A percentile compares a stretch with the other conserved stretches of the same genome.
These are phyloP conservation scores for Panurus biarmicus DNA, from an alignment of 2,113 vertebrate genomes.

Conservation along the genomic window DNA sequence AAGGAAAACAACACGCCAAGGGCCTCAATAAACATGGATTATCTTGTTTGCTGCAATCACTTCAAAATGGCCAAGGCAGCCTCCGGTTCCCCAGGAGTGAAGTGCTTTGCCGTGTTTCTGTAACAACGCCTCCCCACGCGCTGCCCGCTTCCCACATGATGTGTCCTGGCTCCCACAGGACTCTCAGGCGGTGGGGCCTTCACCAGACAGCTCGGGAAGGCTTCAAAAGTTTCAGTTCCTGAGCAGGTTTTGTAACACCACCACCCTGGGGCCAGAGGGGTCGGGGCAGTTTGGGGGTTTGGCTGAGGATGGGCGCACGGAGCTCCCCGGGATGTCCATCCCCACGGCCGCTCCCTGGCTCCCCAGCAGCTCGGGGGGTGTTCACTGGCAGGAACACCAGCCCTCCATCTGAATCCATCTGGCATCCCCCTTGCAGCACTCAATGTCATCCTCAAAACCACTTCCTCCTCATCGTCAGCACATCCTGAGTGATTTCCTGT, in stretches of 20 bases:
- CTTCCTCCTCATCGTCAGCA: background rate
- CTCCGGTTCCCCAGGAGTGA: background rate
- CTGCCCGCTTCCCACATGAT: background rate
- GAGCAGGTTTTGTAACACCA: background rate
- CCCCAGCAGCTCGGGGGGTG: background rate
- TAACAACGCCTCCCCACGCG: rapidly evolving
- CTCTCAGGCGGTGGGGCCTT: background rate
- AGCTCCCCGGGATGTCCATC: background rate
- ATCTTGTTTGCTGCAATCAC: background rate
- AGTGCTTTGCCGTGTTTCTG: background rate
- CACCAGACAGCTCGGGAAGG: background rate
- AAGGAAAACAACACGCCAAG: background rate
- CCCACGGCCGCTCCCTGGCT: background rate
- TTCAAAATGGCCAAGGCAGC: background rate
- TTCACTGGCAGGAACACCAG: rapidly evolving
- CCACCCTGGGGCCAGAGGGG: background rate
- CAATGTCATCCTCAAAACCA: background rate
- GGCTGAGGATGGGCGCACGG: background rate
- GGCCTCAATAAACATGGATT: background rate
- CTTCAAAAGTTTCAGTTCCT: slow-evolving; percentile 5
- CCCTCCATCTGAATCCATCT: rapidly evolving
- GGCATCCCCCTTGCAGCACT: background rate
- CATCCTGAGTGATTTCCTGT: slow-evolving; percentile 45
- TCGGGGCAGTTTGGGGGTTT: rapidly evolving
- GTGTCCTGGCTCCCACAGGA: background rate